These are phyloP conservation scores for Lucilia cuprina DNA, from an alignment of 1,140 invertebrate species.

Conservation along the genomic window DNA sequence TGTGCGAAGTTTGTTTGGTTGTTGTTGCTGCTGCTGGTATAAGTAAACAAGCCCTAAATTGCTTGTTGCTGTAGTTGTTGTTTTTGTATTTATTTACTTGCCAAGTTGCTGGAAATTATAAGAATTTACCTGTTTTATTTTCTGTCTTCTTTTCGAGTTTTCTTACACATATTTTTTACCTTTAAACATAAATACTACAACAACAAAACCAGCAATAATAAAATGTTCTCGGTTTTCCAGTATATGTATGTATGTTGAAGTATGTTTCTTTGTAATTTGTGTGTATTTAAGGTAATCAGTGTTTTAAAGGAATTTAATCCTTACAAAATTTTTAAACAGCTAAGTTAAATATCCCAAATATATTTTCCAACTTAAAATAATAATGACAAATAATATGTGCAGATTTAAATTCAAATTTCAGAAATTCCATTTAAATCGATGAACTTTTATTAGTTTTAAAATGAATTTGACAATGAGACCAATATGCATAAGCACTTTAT, in stretches of 20 bases:
- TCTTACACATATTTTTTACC: neutral
- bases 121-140: neutral
- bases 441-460: no score
- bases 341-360: no score
- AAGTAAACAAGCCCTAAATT: constrained; percentile 15
- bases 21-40: neutral
- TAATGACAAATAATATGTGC: no score
- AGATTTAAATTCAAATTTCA: no score
- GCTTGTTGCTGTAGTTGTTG: neutral
- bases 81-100: neutral
- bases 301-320: neutral
- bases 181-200: neutral
- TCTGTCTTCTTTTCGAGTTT: neutral
- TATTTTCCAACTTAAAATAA: no score
- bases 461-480: no score
- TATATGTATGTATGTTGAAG: neutral
- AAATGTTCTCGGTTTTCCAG: neutral
- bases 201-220: neutral
- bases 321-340: neutral
- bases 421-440: no score
- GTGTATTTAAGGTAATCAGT: neutral
- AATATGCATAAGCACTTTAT: no score
- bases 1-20: neutral
- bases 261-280: neutral
- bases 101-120: neutral